Evolutionary conservation across 1,140 invertebrate genomes (phyloP), one percentile per base, ranked within the genome.

Genomic region (Camponotus floridanus): DNA sequence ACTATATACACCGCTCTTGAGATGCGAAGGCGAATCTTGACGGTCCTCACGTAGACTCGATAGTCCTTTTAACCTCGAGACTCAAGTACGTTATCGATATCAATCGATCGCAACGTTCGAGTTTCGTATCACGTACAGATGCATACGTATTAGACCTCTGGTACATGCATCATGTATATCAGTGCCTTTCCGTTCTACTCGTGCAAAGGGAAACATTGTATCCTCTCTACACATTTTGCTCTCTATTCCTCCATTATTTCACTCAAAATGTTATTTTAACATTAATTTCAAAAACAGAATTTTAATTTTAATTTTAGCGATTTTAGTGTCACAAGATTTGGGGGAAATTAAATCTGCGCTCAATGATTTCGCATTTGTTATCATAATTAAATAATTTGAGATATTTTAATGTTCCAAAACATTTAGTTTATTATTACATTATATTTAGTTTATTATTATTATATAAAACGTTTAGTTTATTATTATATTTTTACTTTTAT

Each of bases 11-110:
- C 33, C 39, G 68, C 39, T 83, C 26, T 74, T 39, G 57, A 83
- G 55, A 83, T 73, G 68, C 55, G 42, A 18, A 61, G 39, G 55
- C 51, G 79, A 81, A 73, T 81, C 79, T 81, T 61, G 51, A 67
- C 39, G 68, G 39, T 48, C 42, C 68, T 83, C 55, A 73, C 79
- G 67, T 74, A 83, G 39, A 73, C 68, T 83, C n/a, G 68, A 83
- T 39, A 64, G 61, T 86, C 36, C 68, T 55, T 87, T 85, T 26
- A 87, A 86, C 55, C 64, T 48, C 85, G 67, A 8, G n/a, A 48
- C 48, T 73, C 68, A 83, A 83, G 79, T 83, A 64, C 76, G 76
- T 81, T 79, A 80, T 59, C 74, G 76, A 87, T 87, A 87, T 87
- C 86, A 78, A 62, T 51, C 85, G 86, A 87, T 87, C 55, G 65